Conservation (phyloP, 37 sponge, comb jelly and placozoan genomes). For the Diacarnus erythraeanus region DNA sequence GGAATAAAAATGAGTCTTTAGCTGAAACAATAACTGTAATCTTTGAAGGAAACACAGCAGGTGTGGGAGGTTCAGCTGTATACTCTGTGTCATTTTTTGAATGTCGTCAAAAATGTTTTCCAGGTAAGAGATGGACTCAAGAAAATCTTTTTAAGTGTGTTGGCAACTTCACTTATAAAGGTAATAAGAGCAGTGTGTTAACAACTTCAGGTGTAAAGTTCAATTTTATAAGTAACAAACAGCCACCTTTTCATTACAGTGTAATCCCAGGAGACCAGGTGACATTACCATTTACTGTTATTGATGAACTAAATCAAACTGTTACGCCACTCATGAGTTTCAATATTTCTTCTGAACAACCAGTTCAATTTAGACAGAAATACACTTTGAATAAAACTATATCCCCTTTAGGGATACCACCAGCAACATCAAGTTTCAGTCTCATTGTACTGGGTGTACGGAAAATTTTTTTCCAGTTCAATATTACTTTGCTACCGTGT, state of each 20-base stretch:
- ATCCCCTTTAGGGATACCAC: no score
- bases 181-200: not conserved
- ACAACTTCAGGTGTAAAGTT: not conserved
- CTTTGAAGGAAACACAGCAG: not conserved
- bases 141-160: not conserved
- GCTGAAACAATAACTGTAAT: not conserved
- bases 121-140: no score
- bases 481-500: not conserved
- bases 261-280: no score
- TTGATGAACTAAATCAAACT: no score
- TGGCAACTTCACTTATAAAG: not conserved
- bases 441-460: not conserved
- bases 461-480: not conserved
- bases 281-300: no score
- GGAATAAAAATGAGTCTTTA: not conserved
- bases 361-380: no score
- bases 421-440: no score
- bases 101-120: not conserved
- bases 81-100: not conserved
- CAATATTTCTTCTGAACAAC: no score
- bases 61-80: not conserved
- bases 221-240: no score
- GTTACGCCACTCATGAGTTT: no score
- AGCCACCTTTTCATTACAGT: no score
- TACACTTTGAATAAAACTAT: no score